Percentiles rank a stretch among this genome's conserved stretches.
Evolutionary conservation across 2,888 invertebrate genomes (phyloP).

Genomic region (Trisateles emortualis): DNA sequence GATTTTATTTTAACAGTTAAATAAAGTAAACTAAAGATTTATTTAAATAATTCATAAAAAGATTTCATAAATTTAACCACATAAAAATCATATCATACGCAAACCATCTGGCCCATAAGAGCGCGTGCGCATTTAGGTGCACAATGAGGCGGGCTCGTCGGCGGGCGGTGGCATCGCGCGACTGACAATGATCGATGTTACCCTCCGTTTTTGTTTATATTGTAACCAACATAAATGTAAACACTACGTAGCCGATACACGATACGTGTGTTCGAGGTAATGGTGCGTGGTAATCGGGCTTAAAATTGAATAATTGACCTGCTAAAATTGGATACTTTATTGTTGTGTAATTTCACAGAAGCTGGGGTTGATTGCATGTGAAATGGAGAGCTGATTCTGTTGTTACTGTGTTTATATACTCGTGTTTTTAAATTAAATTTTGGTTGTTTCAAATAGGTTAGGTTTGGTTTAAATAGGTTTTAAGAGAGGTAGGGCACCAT

Average conservation of each 20-base stretch:
- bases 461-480: no score
- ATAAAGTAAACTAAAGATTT: no score
- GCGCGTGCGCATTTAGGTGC: conserved; percentile 13
- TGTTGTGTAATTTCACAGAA: background rate
- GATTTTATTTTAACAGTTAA: no score
- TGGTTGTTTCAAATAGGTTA: no score
- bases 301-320: conserved; percentile 16
- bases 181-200: conserved; percentile 54
- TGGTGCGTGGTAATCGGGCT: conserved; percentile 16
- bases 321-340: conserved; percentile 1
- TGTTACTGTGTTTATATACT: no score
- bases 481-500: no score
- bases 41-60: no score
- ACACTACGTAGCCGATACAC: conserved; percentile 4
- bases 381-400: no score
- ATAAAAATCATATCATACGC: background rate
- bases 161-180: conserved; percentile 22
- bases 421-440: no score
- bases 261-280: conserved; percentile 28
- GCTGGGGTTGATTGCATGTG: background rate
- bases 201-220: conserved; percentile 25
- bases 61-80: background rate
- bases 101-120: background rate
- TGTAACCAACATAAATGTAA: background rate
- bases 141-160: conserved; percentile 8